Evolutionary conservation across 1,140 invertebrate genomes (phyloP), one percentile per base, ranked within the genome.

Genomic region (Diprion similis): DNA sequence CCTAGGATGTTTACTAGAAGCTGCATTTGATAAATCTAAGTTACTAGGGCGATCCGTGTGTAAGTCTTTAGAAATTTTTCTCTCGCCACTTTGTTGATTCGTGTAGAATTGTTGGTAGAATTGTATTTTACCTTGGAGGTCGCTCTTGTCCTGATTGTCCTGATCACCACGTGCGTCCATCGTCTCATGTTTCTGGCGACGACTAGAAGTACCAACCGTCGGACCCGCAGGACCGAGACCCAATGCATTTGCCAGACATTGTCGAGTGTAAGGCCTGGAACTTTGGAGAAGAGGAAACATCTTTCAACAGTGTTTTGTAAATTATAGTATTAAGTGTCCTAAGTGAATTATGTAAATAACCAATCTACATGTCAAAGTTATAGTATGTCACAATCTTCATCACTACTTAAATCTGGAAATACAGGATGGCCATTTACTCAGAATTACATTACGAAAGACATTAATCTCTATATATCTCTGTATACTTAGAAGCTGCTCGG

Each of bases 111-210:
- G 76, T 84, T 79, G 81, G 76, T 81, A 77, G 76, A 80, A 80
- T 80, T 78, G 77, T 78, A 80, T 80, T 82, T 84, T 86, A 86
- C 85, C 84, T 88, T 85, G 85, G 73, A 86, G 81, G 77, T 87
- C 84, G 77, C 76, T 84, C 73, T 88, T 87, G 59, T 87, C 84
- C 80, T 84, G 85, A 78, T 84, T 83, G 73, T 86, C 85, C 79
- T 85, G 84, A 46, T 88, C 84, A 47, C 80, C 77, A 17, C 80
- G 84, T 19, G 80, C 77, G 65, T 85, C 83, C 76, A 82, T 76
- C 47, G 80, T 72, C 70, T 83, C 82, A 65, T 79, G 80, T 71
- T 84, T 83, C 69, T 82, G 84, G 70, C 82, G 82, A 74, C 80
- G 80, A 66, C 80, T 77, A 9, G 82, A 80, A n/a, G 78, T 82